Conservation (phyloP, 2,888 invertebrate species). For the Napeogenes inachia region DNA sequence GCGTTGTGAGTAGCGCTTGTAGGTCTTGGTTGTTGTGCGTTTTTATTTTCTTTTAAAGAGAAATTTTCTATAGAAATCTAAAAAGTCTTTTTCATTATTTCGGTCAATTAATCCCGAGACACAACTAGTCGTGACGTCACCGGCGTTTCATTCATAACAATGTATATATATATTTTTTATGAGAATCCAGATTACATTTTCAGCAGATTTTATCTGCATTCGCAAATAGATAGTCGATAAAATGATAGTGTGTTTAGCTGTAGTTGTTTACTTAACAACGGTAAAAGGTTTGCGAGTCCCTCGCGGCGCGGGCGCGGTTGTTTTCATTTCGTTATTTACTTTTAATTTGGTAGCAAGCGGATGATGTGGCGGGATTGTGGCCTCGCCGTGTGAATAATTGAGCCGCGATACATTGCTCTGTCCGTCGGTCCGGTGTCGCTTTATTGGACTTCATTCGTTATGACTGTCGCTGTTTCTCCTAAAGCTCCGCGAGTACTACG, state of each 20-base stretch:
- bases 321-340: conserved; percentile 78
- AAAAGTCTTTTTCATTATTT: conserved; percentile 33
- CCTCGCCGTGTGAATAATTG: conserved; percentile 73
- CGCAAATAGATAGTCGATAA: conserved; percentile 69
- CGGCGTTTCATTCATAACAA: conserved; percentile 1
- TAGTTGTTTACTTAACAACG: conserved; percentile 71
- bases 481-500: too few species aligned
- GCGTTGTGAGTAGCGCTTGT: conserved; percentile 62
- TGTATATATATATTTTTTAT: conserved; percentile 24
- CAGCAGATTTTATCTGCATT: conserved; percentile 60
- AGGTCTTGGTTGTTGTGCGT: conserved; percentile 45
- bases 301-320: conserved; percentile 62
- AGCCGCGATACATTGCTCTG: conserved; percentile 52
- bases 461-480: conserved; percentile 19
- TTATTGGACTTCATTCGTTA: conserved; percentile 18
- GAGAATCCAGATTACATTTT: conserved; percentile 46
- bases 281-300: conserved; percentile 77
- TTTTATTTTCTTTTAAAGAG: conserved; percentile 15
- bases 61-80: conserved; percentile 15
- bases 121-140: neutral
- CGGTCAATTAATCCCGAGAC: conserved; percentile 15
- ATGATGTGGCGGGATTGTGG: conserved; percentile 62
- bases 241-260: conserved; percentile 73
- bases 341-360: conserved; percentile 78
- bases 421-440: neutral